phyloP scores from a whole-genome alignment of 2,888 invertebrate species.

The Ferrisia virgata region DNA sequence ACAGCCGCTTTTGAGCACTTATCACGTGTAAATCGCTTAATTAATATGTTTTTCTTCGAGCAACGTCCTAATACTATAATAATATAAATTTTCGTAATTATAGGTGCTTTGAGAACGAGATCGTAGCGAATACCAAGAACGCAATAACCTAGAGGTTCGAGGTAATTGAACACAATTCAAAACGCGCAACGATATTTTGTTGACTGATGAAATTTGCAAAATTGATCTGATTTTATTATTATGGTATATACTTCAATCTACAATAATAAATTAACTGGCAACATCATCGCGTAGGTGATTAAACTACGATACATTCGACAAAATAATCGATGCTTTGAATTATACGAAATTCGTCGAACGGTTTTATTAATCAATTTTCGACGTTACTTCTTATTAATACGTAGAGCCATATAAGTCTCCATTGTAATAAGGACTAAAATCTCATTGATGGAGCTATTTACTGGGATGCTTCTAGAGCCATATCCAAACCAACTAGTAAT shows the following conservation, averaged over 20 bases:
- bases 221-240: neutral
- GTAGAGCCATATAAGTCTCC: neutral
- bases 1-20: neutral
- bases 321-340: neutral
- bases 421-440: neutral
- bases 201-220: neutral
- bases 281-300: neutral
- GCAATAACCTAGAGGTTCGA: neutral
- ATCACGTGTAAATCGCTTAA: neutral
- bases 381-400: neutral
- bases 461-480: neutral
- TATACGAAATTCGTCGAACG: neutral
- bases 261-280: too few species aligned
- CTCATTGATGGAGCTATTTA: neutral
- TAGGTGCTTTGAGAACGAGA: slow-evolving; percentile 15
- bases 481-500: neutral
- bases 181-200: neutral
- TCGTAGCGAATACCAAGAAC: neutral
- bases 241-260: too few species aligned
- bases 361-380: neutral
- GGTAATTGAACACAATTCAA: neutral
- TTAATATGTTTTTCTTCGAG: neutral
- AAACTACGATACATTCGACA: neutral
- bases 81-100: neutral
- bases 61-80: neutral